Base-by-base conservation (phyloP, 2,113 vertebrate species). In the Antechinus stuartii region DNA sequence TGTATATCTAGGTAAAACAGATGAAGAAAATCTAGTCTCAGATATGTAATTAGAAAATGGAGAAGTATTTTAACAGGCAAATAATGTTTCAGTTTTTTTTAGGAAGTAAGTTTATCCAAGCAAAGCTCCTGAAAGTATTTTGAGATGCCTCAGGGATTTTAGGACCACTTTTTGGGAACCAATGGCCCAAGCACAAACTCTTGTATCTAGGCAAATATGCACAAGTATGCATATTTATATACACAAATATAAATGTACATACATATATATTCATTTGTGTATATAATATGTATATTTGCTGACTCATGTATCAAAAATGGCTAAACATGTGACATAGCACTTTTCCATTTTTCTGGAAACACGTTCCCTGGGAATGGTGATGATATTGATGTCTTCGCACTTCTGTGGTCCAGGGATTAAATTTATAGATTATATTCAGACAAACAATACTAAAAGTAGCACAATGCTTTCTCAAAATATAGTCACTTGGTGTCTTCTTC, bases 131-230 rank as follows among this genome's bases (percentile, higher is more conserved):
- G 35, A 76, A 76, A 76, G 27, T 12, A 76, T 76, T n/a, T n/a
- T 76, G 4, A 4, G 61, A 35, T 7, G 14, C 3, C 4, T 30
- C 35, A 76, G 35, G 35, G 16, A 76, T 76, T 14, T 16, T n/a
- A 6, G 30, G 61, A 76, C 14, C 14, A 76, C 5, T 16, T 14
- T 19, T 76, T 76, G 61, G n/a, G 61, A n/a, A 76, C 30, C 35
- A 76, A 14, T n/a, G 14, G 0, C 14, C 4, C 16, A n/a, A n/a
- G 14, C 14, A 68, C 0, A 76, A 35, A 35, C 35, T 76, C 61
- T 19, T n/a, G 1, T 0, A n/a, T 76, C 2, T n/a, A 14, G 16
- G 61, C 30, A n/a, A 6, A 6, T n/a, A 7, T 76, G 14, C 4
- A 76, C 3, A n/a, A 0, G 35, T 68, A n/a, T n/a, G 14, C 5